These are phyloP conservation scores for Petroica traversi DNA, from an alignment of 2,113 vertebrate species.

Conservation along the genomic window DNA sequence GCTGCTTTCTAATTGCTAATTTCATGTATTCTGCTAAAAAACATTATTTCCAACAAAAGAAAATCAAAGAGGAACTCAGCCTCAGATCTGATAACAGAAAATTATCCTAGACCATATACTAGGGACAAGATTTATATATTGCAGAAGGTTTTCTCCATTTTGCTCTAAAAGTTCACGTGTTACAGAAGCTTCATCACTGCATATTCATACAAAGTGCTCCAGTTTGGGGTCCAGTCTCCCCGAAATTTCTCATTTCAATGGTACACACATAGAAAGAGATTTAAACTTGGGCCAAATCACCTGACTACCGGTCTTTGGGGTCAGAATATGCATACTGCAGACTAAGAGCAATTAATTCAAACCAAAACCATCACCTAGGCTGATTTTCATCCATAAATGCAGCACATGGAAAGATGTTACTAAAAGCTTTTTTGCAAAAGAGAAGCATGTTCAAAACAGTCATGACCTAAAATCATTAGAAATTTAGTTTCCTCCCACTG, in stretches of 20 bases:
- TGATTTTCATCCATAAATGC: background rate
- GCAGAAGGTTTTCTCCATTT: background rate
- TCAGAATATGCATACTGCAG: background rate
- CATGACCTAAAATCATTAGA: background rate
- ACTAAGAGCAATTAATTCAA: background rate
- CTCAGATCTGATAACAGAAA: background rate
- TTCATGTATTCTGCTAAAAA: background rate
- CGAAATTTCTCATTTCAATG: background rate
- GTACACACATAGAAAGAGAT: background rate
- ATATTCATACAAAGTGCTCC: background rate
- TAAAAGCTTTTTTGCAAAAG: background rate
- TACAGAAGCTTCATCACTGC: background rate
- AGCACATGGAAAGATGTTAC: background rate
- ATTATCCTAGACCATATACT: background rate
- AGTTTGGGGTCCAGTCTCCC: background rate
- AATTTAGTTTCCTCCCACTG: background rate
- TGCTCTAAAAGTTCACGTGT: background rate
- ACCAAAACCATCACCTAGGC: background rate
- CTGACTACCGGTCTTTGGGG: background rate
- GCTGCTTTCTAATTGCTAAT: background rate
- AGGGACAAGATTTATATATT: background rate
- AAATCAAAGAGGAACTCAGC: background rate
- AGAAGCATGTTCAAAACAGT: background rate
- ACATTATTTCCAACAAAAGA: background rate
- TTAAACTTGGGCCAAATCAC: background rate